Conservation (phyloP, 2,113 vertebrate genomes). For the Sialia sialis region DNA sequence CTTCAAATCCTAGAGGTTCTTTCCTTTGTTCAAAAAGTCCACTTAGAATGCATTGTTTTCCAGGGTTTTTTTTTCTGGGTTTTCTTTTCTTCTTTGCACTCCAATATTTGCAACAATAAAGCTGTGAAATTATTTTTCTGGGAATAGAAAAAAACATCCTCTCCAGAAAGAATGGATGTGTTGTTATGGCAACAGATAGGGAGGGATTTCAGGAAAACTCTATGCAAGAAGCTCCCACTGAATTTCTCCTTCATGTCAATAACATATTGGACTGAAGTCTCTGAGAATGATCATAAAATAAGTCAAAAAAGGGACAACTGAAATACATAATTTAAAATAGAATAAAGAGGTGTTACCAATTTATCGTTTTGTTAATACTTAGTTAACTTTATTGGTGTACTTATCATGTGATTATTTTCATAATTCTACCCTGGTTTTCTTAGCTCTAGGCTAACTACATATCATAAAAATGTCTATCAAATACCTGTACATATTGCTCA, state of each 20-base stretch:
- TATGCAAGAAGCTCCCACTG: neutral
- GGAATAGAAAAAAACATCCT: neutral
- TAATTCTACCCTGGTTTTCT: neutral
- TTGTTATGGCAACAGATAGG: slow-evolving; percentile 7
- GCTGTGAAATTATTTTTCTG: neutral
- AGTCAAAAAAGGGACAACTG: neutral
- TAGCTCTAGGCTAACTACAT: neutral
- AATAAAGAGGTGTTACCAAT: neutral
- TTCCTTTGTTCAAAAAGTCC: neutral
- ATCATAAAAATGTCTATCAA: neutral
- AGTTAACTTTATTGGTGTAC: neutral
- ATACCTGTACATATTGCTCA: neutral
- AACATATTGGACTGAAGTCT: neutral
- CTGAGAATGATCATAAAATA: neutral
- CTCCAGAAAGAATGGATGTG: neutral
- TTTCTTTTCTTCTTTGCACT: rapidly evolving
- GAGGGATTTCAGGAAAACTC: neutral
- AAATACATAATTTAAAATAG: neutral
- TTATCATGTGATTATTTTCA: neutral
- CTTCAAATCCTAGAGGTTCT: neutral
- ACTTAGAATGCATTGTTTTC: neutral
- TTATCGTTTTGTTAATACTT: neutral
- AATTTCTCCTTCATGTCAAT: neutral
- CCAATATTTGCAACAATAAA: neutral
- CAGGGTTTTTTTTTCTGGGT: neutral